Conservation (phyloP, 2,113 vertebrate genomes). For the Butorides virescens region DNA sequence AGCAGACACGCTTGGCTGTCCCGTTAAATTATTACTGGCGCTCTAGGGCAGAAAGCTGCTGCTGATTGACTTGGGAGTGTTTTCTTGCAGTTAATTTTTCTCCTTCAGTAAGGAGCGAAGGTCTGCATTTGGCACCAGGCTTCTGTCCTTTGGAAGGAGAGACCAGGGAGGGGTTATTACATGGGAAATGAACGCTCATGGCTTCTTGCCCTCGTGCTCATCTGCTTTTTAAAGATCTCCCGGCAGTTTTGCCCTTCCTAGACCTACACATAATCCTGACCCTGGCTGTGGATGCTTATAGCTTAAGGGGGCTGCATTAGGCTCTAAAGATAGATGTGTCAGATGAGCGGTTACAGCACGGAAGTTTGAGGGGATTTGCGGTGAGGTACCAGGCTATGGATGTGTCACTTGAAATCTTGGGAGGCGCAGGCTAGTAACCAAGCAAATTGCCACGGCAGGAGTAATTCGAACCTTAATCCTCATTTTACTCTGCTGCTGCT, state of each 20-base stretch:
- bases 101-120: neutral
- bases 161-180: neutral
- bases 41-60: neutral
- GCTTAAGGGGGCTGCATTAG: neutral
- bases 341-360: neutral
- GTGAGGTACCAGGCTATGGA: neutral
- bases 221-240: neutral
- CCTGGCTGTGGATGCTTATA: neutral
- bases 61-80: neutral
- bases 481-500: neutral
- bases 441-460: neutral
- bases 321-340: neutral
- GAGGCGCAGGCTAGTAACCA: neutral
- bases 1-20: neutral
- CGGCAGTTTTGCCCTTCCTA: neutral
- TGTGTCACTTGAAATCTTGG: neutral
- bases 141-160: neutral
- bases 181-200: neutral
- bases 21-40: neutral
- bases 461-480: neutral
- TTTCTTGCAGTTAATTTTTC: neutral
- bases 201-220: neutral
- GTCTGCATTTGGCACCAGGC: neutral
- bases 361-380: neutral
- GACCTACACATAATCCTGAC: conserved; percentile 13